A percentile compares a stretch with the other conserved stretches of the same genome.
Conservation (phyloP, 2,113 vertebrate genomes). For the Cynocephalus volans region DNA sequence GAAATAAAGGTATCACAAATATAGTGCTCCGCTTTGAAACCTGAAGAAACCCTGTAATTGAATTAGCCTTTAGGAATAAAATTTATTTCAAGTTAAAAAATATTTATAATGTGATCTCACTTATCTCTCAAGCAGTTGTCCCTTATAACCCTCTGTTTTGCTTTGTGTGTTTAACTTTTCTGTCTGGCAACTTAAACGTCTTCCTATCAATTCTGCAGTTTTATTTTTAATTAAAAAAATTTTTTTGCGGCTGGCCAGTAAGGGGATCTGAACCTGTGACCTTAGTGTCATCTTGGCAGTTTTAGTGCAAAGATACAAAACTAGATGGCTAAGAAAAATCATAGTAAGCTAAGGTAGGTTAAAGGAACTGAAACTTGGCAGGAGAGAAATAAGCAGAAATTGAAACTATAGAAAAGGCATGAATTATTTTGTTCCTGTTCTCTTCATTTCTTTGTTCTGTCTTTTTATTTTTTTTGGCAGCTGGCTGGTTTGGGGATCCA, state of each 20-base stretch:
- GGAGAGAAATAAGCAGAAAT: not conserved
- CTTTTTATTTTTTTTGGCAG: not conserved
- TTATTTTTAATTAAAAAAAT: not conserved
- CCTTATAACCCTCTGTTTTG: not conserved
- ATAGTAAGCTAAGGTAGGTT: not conserved
- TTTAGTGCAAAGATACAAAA: constrained; percentile 46
- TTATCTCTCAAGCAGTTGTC: not conserved
- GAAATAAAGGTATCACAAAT: not conserved
- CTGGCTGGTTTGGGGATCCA: no score
- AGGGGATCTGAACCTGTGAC: no score
- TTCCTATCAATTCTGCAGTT: not conserved
- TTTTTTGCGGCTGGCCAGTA: no score
- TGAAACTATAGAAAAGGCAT: constrained; percentile 48
- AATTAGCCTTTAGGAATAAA: constrained; percentile 12
- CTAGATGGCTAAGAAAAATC: not conserved
- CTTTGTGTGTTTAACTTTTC: not conserved
- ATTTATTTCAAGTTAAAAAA: constrained; percentile 1
- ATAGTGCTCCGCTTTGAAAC: not conserved
- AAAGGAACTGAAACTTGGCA: constrained; percentile 42
- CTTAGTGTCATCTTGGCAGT: not conserved
- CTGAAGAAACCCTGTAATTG: not conserved
- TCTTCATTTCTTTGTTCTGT: not conserved
- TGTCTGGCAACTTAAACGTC: not conserved
- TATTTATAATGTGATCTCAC: not conserved
- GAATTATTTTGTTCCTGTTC: not conserved